Conservation (phyloP, 2,888 invertebrate species). For the Amorpha juglandis region DNA sequence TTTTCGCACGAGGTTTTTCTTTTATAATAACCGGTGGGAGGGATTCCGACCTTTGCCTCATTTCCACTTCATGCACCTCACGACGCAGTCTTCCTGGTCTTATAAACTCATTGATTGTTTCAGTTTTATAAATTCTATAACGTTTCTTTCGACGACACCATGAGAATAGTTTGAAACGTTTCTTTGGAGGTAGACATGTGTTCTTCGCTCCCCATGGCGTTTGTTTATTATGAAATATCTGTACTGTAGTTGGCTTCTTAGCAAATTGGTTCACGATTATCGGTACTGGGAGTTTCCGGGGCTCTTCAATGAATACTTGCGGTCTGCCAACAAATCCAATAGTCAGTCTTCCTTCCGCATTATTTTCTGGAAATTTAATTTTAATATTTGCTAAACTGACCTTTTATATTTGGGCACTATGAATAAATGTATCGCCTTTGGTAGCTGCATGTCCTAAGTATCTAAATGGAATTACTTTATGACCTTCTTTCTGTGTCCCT, state of each 20-base stretch:
- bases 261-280: conserved; percentile 45
- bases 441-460: not conserved
- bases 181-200: conserved; percentile 27
- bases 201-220: conserved; percentile 33
- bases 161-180: conserved; percentile 33
- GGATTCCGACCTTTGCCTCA: conserved; percentile 26
- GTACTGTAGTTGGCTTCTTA: conserved; percentile 32
- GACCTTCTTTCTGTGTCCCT: conserved; percentile 37
- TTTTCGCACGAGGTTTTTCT: conserved; percentile 10
- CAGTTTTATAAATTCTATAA: conserved; percentile 36
- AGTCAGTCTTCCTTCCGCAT: conserved; percentile 23
- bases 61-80: conserved; percentile 28
- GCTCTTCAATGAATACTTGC: conserved; percentile 44
- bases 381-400: conserved; percentile 33
- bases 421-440: conserved; percentile 36
- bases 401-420: conserved; percentile 49
- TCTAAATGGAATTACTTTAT: conserved; percentile 46
- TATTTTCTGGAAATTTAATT: conserved; percentile 24
- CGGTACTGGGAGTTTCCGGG: conserved; percentile 44
- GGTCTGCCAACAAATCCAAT: conserved; percentile 47
- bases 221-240: conserved; percentile 34
- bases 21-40: conserved; percentile 9
- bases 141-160: conserved; percentile 47
- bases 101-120: conserved; percentile 29
- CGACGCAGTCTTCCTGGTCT: conserved; percentile 19